A percentile compares a stretch with the other conserved stretches of the same genome.
phyloP scores from a whole-genome alignment of 2,888 invertebrate species.

The Scaptomyza parva region DNA sequence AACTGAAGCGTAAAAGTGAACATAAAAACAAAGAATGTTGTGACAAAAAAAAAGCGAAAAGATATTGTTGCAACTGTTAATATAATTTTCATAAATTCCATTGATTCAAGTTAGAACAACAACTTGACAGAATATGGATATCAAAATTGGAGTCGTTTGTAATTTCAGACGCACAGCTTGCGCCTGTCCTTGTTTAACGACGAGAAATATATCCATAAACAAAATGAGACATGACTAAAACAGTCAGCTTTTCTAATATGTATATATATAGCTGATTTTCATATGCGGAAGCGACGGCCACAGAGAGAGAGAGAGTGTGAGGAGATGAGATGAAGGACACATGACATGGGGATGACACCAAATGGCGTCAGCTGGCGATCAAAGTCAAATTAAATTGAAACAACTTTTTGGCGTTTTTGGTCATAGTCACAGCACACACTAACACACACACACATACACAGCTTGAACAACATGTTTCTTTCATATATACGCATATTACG shows the following conservation, averaged over 20 bases:
- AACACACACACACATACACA: background rate
- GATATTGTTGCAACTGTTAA: constrained; percentile 51
- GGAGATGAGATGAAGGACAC: constrained; percentile 37
- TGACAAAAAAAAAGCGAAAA: constrained; percentile 3
- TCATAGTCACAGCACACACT: constrained; percentile 7
- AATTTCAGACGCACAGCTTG: constrained; percentile 66
- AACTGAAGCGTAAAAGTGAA: constrained; percentile 46
- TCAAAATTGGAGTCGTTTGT: constrained; percentile 30
- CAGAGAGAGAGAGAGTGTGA: background rate
- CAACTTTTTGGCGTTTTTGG: constrained; percentile 58
- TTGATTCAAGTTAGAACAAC: constrained; percentile 65
- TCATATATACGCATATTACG: constrained; percentile 30
- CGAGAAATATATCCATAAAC: constrained; percentile 54
- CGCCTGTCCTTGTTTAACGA: constrained; percentile 53
- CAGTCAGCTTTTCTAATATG: constrained; percentile 48
- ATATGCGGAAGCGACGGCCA: too few relatives aligned
- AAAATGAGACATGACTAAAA: constrained; percentile 62
- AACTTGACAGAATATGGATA: constrained; percentile 45
- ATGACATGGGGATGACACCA: constrained; percentile 65
- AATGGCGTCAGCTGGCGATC: constrained; percentile 76
- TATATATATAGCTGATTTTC: constrained; percentile 38
- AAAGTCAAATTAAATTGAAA: constrained; percentile 79
- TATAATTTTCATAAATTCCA: constrained; percentile 61
- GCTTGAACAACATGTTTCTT: constrained; percentile 38
- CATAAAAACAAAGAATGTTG: background rate